Evolutionary conservation across 2,888 invertebrate species (phyloP).

Genomic region (Rhagonycha lutea): DNA sequence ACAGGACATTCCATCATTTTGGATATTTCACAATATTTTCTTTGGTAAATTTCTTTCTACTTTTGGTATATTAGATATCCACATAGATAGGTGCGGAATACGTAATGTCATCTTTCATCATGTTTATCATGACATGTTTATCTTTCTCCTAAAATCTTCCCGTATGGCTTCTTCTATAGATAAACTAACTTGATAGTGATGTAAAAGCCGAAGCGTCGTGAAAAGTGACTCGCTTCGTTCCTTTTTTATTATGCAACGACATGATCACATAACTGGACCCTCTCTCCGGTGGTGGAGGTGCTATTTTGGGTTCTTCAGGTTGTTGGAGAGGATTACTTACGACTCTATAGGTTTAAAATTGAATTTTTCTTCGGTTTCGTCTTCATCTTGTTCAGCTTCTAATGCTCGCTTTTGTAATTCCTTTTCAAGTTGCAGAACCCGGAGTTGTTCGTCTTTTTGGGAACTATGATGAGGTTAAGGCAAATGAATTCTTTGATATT

Average conservation of each 20-base stretch:
- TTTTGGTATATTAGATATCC: conserved; percentile 95
- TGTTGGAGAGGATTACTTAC: conserved; percentile 39
- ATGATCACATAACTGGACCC: conserved; percentile 87
- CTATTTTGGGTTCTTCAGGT: conserved; percentile 52
- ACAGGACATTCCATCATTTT: conserved; percentile 96
- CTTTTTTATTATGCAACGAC: conserved; percentile 61
- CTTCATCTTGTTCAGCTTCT: conserved; percentile 73
- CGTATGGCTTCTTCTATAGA: conserved; percentile 45
- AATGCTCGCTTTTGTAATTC: conserved; percentile 92
- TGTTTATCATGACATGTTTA: no score
- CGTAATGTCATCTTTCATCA: conserved; percentile 95
- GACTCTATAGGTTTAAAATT: conserved; percentile 53
- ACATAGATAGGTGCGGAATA: conserved; percentile 98
- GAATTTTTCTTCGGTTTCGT: conserved; percentile 69
- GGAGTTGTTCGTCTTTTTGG: conserved; percentile 85
- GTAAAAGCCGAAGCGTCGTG: conserved; percentile 49
- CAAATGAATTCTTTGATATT: conserved; percentile 78
- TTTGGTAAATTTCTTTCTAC: conserved; percentile 84
- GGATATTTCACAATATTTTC: conserved; percentile 85
- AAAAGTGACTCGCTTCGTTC: conserved; percentile 54
- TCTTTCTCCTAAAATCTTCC: no score
- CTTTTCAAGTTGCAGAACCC: conserved; percentile 87
- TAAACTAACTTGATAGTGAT: conserved; percentile 38
- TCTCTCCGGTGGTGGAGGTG: conserved; percentile 81
- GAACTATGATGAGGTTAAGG: conserved; percentile 69